These are phyloP conservation scores for Paracanthobrama guichenoti DNA, from an alignment of 2,113 vertebrate genomes.

Conservation along the genomic window DNA sequence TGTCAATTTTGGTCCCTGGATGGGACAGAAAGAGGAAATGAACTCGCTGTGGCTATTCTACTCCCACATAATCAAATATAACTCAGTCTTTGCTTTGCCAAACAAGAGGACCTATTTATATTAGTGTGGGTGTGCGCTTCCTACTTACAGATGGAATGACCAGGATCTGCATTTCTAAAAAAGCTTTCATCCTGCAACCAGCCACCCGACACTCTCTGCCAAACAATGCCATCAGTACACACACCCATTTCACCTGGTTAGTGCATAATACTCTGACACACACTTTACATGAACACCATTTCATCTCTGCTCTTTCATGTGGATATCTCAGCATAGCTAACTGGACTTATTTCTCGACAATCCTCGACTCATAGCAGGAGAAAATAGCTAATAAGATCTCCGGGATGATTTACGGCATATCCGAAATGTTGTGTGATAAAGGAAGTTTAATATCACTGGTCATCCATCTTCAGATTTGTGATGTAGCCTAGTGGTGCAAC, in stretches of 20 bases:
- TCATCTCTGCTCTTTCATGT: slow-evolving; percentile 38
- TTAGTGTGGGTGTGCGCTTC: slow-evolving; percentile 74
- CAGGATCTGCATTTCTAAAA: slow-evolving; percentile 56
- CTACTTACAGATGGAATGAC: slow-evolving; percentile 64
- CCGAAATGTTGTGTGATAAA: slow-evolving; percentile 33
- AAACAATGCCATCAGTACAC: background rate
- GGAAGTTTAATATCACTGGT: slow-evolving; percentile 49
- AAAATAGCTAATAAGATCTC: slow-evolving; percentile 45
- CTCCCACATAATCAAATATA: slow-evolving; percentile 73
- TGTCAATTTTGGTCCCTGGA: background rate
- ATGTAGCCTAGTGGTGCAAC: background rate
- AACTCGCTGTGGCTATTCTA: slow-evolving; percentile 53
- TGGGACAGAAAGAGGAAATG: slow-evolving; percentile 27
- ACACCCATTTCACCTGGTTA: slow-evolving; percentile 38
- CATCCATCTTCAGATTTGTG: slow-evolving; percentile 43
- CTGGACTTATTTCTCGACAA: slow-evolving; percentile 21
- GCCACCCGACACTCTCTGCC: slow-evolving; percentile 8
- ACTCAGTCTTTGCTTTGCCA: slow-evolving; percentile 67
- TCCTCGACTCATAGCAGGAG: slow-evolving; percentile 27
- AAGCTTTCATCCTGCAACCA: slow-evolving; percentile 39
- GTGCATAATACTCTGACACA: background rate
- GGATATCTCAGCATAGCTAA: slow-evolving; percentile 3
- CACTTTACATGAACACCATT: slow-evolving; percentile 5
- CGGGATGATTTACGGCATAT: slow-evolving; percentile 35
- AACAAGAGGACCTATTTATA: slow-evolving; percentile 79